These are phyloP conservation scores for Alauda arvensis DNA, from an alignment of 2,797 vertebrate genomes.

Conservation along the genomic window DNA sequence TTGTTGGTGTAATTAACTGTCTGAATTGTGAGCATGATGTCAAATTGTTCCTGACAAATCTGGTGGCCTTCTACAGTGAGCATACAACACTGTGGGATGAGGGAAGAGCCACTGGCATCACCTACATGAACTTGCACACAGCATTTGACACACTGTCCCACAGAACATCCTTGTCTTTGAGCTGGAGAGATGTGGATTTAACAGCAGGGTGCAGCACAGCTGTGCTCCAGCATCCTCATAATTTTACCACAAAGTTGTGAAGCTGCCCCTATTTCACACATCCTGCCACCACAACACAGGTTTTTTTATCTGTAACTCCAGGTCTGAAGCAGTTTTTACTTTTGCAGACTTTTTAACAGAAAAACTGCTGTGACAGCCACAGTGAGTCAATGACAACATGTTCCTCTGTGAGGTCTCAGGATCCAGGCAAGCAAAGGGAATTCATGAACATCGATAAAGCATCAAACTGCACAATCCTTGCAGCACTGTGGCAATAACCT, in stretches of 20 bases:
- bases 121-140: not conserved
- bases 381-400: not conserved
- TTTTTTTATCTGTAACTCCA: not conserved
- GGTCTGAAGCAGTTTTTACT: not conserved
- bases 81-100: accelerated
- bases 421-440: not conserved
- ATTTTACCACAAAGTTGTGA: not conserved
- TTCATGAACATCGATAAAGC: not conserved
- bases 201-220: not conserved
- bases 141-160: not conserved
- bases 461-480: not conserved
- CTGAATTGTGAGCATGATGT: not conserved
- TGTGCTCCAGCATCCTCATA: not conserved
- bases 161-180: not conserved
- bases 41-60: not conserved
- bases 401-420: not conserved
- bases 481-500: not conserved
- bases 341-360: not conserved
- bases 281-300: not conserved
- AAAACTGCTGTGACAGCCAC: not conserved
- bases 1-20: not conserved
- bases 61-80: not conserved
- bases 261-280: not conserved
- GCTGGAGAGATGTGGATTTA: not conserved
- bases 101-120: not conserved